Evolutionary conservation across 2,113 vertebrate genomes (phyloP), one percentile per base, ranked within the genome.

Genomic region (Neoarius graeffei): DNA sequence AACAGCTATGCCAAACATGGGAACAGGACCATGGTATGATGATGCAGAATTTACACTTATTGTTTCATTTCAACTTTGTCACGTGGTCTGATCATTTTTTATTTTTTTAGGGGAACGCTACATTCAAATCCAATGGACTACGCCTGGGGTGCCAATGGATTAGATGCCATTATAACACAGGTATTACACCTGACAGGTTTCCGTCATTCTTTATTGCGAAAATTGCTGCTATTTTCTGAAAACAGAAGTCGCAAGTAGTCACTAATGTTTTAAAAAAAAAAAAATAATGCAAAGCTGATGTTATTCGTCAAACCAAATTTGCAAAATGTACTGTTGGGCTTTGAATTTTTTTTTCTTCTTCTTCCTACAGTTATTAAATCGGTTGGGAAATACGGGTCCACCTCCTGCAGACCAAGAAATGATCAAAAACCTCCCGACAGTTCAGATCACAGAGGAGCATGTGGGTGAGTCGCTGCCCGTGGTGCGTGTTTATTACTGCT

Each of bases 61-160:
- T n/a, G 59, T 19, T 42, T 54, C 5, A 62, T 87, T 77, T 17
- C n/a, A 19, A 50, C 42, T 42, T 35, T 5, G 54, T 84, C 42
- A 9, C 64, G 0, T 42, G 42, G 42, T 42, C 42, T 42, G 42
- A 7, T 2, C 3, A 7, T 1, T 35, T 69, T 83, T 81, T 57
- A 10, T 23, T 30, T 20, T 0, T 27, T 64, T 15, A 96, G 98
- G 98, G 98, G 97, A 48, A 95, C 99, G 94, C 91, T 99, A 90
- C 98, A 99, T 94, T 99, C 98, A 19, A 99, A 97, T 92, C 98
- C 98, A 1, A 98, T 99, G 97, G 97, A 99, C 94, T 99, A 99
- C 0, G 98, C 98, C 1, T 99, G 98, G 98, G 98, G 98, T 57
- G 97, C 97, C 89, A 99, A 98, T 0, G 98, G 98, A 88, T 94